Evolutionary conservation across 2,888 invertebrate species (phyloP).

Genomic region (Therioaphis trifolii): DNA sequence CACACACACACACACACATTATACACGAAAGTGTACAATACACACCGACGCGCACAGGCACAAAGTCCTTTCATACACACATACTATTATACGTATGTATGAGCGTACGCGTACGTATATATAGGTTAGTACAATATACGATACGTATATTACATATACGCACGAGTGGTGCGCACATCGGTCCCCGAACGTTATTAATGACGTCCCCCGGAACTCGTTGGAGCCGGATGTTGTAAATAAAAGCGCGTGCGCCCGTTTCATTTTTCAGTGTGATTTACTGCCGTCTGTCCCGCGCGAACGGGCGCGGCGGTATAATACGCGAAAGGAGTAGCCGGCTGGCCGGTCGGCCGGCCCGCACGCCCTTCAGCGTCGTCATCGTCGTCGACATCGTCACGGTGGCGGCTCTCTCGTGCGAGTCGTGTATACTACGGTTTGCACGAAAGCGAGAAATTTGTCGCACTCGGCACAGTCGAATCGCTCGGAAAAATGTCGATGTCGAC

Average conservation of each 20-base stretch:
- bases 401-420: no score
- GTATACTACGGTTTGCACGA: not conserved
- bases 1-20: no score
- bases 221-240: slow-evolving; percentile 58
- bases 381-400: no score
- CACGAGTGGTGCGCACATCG: slow-evolving; percentile 30
- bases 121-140: no score
- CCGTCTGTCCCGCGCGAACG: slow-evolving; percentile 9
- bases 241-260: slow-evolving; percentile 39
- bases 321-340: not conserved
- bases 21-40: no score
- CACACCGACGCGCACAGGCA: no score
- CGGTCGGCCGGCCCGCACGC: not conserved
- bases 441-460: slow-evolving; percentile 44
- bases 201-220: slow-evolving; percentile 41
- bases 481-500: slow-evolving; percentile 33
- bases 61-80: no score
- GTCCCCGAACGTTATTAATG: slow-evolving; percentile 61
- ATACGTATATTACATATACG: no score
- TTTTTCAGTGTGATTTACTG: slow-evolving; percentile 58
- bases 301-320: not conserved
- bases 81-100: no score
- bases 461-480: slow-evolving; percentile 12
- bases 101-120: not conserved
- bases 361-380: not conserved